These are phyloP conservation scores for Tenthredo distinguenda DNA, from an alignment of 2,888 invertebrate genomes.

Conservation along the genomic window DNA sequence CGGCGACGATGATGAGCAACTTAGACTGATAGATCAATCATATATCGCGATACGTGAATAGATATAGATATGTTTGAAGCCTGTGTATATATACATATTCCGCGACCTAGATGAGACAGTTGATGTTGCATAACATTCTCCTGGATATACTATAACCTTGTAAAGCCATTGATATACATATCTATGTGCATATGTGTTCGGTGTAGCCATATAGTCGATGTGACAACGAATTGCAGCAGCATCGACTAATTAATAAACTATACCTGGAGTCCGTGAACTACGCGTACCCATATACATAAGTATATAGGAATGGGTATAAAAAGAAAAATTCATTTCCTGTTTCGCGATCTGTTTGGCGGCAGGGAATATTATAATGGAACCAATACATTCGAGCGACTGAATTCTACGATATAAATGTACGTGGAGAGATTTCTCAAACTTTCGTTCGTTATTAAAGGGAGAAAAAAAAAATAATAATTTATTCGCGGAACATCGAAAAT, in stretches of 20 bases:
- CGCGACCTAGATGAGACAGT: constrained; percentile 42
- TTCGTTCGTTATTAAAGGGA: neutral
- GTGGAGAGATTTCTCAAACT: neutral
- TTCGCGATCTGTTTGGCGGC: neutral
- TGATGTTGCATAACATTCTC: constrained; percentile 47
- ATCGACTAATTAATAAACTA: constrained; percentile 6
- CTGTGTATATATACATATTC: neutral
- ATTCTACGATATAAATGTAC: neutral
- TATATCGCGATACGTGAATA: neutral
- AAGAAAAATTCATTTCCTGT: neutral
- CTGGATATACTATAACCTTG: constrained; percentile 32
- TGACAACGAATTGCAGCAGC: neutral
- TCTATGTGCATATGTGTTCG: neutral
- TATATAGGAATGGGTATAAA: neutral
- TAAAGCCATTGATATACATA: neutral
- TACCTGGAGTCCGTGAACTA: neutral
- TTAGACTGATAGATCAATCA: neutral
- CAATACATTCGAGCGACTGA: neutral
- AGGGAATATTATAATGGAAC: neutral
- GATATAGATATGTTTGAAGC: neutral
- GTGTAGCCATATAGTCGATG: neutral
- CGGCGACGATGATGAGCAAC: neutral
- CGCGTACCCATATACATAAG: too few relatives aligned
- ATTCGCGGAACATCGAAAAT: neutral
- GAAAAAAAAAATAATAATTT: neutral